These are phyloP conservation scores for Schizaphis graminum DNA, from an alignment of 2,888 invertebrate species.

Conservation along the genomic window DNA sequence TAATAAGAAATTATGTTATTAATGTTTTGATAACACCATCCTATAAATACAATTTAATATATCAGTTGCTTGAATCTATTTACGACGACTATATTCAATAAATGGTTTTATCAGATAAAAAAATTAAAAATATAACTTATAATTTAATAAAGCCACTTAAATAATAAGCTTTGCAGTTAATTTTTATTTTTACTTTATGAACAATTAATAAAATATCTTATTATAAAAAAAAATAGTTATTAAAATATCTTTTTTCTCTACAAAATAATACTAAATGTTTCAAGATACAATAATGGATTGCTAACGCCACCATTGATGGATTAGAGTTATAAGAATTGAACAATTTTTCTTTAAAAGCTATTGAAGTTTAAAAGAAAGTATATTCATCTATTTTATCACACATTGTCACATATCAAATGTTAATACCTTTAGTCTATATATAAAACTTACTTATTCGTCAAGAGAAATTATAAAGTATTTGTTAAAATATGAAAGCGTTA, in stretches of 20 bases:
- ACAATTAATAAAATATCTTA: background rate
- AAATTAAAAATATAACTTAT: background rate
- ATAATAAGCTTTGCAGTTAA: background rate
- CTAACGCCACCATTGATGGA: background rate
- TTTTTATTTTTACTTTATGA: background rate
- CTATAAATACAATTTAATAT: background rate
- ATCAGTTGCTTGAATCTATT: background rate
- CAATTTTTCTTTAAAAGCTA: background rate
- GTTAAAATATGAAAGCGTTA: background rate
- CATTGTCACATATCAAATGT: background rate
- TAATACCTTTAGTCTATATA: background rate
- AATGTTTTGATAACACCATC: background rate
- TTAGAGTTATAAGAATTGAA: background rate
- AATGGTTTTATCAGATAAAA: background rate
- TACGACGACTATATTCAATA: background rate
- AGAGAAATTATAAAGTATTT: background rate
- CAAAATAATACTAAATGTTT: background rate
- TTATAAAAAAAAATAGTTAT: background rate
- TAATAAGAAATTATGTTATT: background rate
- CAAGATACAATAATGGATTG: background rate
- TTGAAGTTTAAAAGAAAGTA: background rate
- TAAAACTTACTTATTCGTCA: background rate
- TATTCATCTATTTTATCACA: background rate
- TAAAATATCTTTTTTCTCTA: background rate
- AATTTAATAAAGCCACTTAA: background rate